Evolutionary conservation across 1,140 invertebrate genomes (phyloP), one percentile per base, ranked within the genome.

Genomic region (Chrysomallon squamiferum): DNA sequence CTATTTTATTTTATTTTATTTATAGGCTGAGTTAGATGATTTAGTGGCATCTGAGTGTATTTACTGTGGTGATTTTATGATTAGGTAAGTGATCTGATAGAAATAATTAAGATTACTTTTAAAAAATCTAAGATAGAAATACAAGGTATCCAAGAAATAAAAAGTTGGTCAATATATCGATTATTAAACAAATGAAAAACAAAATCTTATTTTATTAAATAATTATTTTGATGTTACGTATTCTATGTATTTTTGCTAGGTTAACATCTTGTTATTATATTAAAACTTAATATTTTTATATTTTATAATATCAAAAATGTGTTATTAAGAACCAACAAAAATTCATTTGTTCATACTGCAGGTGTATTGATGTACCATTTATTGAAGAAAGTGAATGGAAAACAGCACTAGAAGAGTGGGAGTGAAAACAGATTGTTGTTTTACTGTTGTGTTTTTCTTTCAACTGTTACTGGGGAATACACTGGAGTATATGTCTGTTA

Each of bases 1-100:
- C n/a, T n/a, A n/a, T n/a, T n/a, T n/a, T n/a, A n/a, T n/a, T 38
- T 7, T 38, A 38, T 38, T 65, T 54, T 33, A 18, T 27, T 75
- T 67, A 32, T 71, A 93, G 85, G 87, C 89, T 27, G 92, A 97
- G 75, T 90, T 97, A 35, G 95, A 98, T 85, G 91, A 95, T 69
- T 89, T 98, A 0, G 87, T 98, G 9, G 95, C 94, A 1, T 90
- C 90, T 6, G 95, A 98, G 84, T 98, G 96, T 84, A 86, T 96
- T 0, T 96, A 93, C 82, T 99, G 96, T 86, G 95, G 96, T 9
- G 93, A 95, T 76, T 88, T 93, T 73, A 95, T 97, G 90, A 95
- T 98, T 69, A 90, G 80, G 76, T 85, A 65, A 65, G 64, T 62
- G 33, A 3, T 22, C 49, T 38, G n/a, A 20, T 35, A 25, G 27